Conservation (phyloP, 2,888 invertebrate genomes). For the Leptinotarsa haldemani region DNA sequence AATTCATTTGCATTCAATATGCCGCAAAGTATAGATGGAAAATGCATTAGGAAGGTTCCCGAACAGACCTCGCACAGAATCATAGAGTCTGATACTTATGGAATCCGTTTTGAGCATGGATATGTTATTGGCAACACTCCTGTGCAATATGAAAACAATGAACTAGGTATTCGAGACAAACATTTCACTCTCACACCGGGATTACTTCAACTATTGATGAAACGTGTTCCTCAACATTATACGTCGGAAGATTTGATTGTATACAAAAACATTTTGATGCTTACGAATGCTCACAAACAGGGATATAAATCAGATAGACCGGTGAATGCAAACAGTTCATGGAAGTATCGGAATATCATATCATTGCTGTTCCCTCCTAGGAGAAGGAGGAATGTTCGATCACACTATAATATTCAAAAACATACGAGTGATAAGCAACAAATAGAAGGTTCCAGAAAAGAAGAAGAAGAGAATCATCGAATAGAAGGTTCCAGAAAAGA, state of each 20-base stretch:
- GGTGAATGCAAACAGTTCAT: neutral
- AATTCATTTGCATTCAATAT: conserved; percentile 7
- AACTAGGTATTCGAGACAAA: neutral
- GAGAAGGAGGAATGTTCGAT: neutral
- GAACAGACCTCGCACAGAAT: neutral
- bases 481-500: no score
- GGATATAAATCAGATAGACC: no score
- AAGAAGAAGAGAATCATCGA: no score
- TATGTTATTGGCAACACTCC: conserved; percentile 10
- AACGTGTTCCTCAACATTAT: conserved; percentile 11
- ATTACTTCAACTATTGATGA: conserved; percentile 14
- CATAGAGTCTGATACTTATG: neutral
- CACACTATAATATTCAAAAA: no score
- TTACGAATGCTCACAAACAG: neutral
- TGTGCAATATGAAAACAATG: neutral
- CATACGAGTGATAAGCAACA: no score
- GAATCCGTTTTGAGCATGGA: conserved; percentile 1
- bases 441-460: no score
- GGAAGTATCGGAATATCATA: conserved; percentile 17
- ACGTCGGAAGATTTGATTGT: neutral
- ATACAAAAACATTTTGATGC: conserved; percentile 3
- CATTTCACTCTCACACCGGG: conserved; percentile 10
- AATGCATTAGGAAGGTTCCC: neutral
- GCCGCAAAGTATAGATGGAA: neutral
- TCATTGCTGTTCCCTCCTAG: conserved; percentile 10